Base-by-base conservation (phyloP, 2,797 vertebrate species). In the Holocentrus rufus region DNA sequence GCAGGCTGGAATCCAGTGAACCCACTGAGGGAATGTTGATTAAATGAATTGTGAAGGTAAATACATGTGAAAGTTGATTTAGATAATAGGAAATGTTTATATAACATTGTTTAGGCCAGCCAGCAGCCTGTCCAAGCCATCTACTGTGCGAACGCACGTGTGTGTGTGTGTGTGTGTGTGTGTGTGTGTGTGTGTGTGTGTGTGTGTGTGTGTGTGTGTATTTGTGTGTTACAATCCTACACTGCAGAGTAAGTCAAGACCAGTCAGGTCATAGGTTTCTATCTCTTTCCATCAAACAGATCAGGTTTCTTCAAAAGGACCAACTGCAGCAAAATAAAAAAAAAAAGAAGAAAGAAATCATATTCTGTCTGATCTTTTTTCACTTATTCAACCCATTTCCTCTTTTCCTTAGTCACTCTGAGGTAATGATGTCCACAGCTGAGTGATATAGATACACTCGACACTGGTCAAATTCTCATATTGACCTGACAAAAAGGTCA, bases 261-360 rank as follows among this genome's bases (percentile, higher is more conserved):
- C 7, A n/a, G n/a, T 52, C 3, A 1, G 23, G 56, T 30, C 22
- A 15, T 0, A 22, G 15, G 17, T 49, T 17, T 36, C 60, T 64
- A 13, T 50, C 5, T 44, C 30, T 5, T 53, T 25, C 42, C 22
- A 20, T 49, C 49, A 10, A 36, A 53, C 54, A 9, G 4, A 10
- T 71, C 10, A 17, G 25, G 70, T 70, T 77, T 64, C 52, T 65
- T 27, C 17, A 18, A 58, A 61, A 1, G 65, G 49, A 76, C 44
- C 55, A 55, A 34, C 47, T n/a, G 46, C 10, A 0, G 44, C 20
- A 27, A 13, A 46, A 57, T 56, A 25, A 39, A 20, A 10, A 44
- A 18, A 0, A 39, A 20, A 10, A 44, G 15, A 0, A n/a, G 0
- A 36, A 27, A 2, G 11, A 36, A 34, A 56, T 53, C 8, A 36